Base-by-base conservation (phyloP, 2,797 vertebrate genomes). In the Echiichthys vipera region DNA sequence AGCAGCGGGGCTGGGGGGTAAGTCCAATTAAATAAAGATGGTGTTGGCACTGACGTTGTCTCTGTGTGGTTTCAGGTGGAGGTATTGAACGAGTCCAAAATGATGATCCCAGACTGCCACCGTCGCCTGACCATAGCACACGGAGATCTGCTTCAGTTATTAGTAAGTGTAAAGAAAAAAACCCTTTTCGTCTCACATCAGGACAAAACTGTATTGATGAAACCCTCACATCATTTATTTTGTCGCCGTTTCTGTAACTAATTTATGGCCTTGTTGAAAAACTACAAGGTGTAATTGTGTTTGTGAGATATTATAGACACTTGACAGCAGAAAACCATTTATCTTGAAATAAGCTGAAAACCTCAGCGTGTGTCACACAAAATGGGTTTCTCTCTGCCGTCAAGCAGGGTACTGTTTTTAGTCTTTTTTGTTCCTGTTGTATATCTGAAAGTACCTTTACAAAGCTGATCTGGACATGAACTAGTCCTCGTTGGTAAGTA, bases 41-140 rank as follows among this genome's bases (percentile, higher is more conserved):
- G 25, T 8, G 32, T 10, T 24, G 51, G 55, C 2, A 9, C 62
- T 84, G 45, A 76, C 51, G 46, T 36, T 13, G 27, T 67, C 43
- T 79, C n/a, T 76, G 67, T 87, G 61, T 89, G 84, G 3, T 90
- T 90, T 78, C 84, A 99, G 98, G 81, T 94, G 0, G 98, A 99
- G 90, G 95, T 99, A 36, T 84, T 99, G 69, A 96, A 98, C 85
- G 97, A 99, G 90, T 95, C 96, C 74, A 94, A 85, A 70, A 99
- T 99, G 97, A 99, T 99, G 98, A 95, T 99, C 86, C 97, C 96
- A 18, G 98, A 99, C 87, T 97, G 96, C 85, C 96, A 94, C 59
- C 96, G 96, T 49, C 96, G 98, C 65, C 91, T 99, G 91, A 90
- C 93, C 78, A 77, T 88, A 0, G 98, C 98, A 15, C 94, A 96